Conservation (phyloP, 2,888 invertebrate genomes). For the Platypus cylindrus region DNA sequence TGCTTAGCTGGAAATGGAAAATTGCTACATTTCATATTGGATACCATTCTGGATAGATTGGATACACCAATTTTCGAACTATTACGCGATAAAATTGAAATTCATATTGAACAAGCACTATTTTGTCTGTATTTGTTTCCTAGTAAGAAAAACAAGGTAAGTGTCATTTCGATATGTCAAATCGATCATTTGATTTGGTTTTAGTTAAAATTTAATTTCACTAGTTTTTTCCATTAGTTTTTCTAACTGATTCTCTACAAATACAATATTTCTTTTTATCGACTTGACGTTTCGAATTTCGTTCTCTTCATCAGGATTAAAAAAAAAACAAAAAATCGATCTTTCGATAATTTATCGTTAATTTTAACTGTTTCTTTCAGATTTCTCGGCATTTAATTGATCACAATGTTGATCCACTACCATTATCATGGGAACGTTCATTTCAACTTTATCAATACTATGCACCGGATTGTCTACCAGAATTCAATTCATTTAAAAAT, state of each 20-base stretch:
- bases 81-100: constrained; percentile 55
- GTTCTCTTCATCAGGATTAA: too few relatives aligned
- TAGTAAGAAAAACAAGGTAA: constrained; percentile 51
- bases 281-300: too few relatives aligned
- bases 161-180: background rate
- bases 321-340: too few relatives aligned
- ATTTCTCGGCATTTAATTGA: constrained; percentile 53
- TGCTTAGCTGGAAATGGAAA: constrained; percentile 67
- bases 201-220: too few relatives aligned
- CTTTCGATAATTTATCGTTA: too few relatives aligned
- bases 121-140: constrained; percentile 81
- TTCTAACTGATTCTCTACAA: background rate
- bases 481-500: constrained; percentile 62
- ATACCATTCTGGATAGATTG: constrained; percentile 56
- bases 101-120: constrained; percentile 72
- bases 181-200: too few relatives aligned
- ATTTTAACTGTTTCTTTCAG: constrained; percentile 23
- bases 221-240: background rate
- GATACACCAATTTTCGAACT: constrained; percentile 51
- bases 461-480: constrained; percentile 65
- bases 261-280: background rate
- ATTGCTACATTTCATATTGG: constrained; percentile 64
- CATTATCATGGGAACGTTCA: constrained; percentile 60
- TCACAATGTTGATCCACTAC: constrained; percentile 58
- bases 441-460: constrained; percentile 71